Base-by-base conservation (phyloP, 2,888 invertebrate species). In the Cloeon dipterum region DNA sequence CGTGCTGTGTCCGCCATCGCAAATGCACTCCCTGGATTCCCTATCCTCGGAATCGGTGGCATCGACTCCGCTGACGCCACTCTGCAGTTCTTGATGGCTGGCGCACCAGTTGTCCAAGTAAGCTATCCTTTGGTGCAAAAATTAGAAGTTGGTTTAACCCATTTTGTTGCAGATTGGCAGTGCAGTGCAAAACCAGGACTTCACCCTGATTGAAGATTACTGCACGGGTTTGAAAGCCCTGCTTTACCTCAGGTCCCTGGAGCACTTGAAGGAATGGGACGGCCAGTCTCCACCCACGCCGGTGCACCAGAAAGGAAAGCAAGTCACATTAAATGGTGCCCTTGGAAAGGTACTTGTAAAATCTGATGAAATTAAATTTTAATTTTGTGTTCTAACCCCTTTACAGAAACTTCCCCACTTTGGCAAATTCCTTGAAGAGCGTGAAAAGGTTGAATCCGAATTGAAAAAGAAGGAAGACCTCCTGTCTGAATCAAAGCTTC, bases 111-210 rank as follows among this genome's bases (percentile, higher is more conserved):
- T 1, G 62, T 98, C 0, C 96, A 96, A 69, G 79, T 85, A 49
- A n/a, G 29, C 29, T 29, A 29, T 8, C 8, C 29, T 8, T 29
- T 14, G 5, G 29, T 29, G 7, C n/a, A 29, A n/a, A 29, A 29
- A 10, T 23, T 23, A 23, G 25, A 23, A 23, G 13, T 10, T 34
- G 8, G 34, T 34, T 4, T 34, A 34, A 2, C 3, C 34, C 10
- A 18, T 34, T 11, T 3, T 23, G 21, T 20, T 23, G n/a, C 48
- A 81, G 76, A 68, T 93, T 39, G 86, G 96, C 58, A 94, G 93
- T 48, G 86, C 96, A 1, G 71, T 98, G 16, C 96, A 98, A 57
- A 98, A 98, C 59, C 96, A 98, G 61, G 96, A 98, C 58, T 98
- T 93, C 52, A 94, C 94, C 0, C 61, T 98, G 1, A 76, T 98